Conservation (phyloP, 2,797 vertebrate species). For the Hozukius guyotensis region DNA sequence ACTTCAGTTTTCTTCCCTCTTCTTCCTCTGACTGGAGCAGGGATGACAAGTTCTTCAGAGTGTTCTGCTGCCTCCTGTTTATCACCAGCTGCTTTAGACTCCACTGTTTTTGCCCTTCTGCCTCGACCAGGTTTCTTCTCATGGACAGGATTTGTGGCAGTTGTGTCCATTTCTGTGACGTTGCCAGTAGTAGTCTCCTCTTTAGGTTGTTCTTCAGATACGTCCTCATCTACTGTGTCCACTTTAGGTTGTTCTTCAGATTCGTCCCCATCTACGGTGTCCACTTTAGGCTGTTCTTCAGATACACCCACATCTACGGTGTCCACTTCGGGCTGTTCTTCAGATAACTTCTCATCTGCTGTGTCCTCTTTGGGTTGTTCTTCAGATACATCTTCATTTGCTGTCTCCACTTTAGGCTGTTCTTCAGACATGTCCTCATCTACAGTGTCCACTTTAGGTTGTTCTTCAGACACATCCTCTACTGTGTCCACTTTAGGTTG, state of each 20-base stretch:
- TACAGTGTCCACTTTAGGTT: background rate
- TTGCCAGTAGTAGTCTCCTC: background rate
- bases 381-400: background rate
- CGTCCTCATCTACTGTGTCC: background rate
- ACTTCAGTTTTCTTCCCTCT: constrained; percentile 61
- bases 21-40: constrained; percentile 59
- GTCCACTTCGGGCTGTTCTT: no score
- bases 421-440: background rate
- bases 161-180: background rate
- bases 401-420: background rate
- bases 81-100: constrained; percentile 3
- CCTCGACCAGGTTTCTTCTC: constrained; percentile 35
- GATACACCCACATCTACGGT: no score
- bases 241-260: background rate
- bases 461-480: background rate
- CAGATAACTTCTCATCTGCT: background rate
- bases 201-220: constrained; percentile 1
- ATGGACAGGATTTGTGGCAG: background rate
- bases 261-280: no score
- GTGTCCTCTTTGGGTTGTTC: background rate
- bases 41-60: constrained; percentile 3
- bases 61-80: constrained; percentile 3
- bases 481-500: background rate
- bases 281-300: no score
- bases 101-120: constrained; percentile 22